Evolutionary conservation across 2,888 invertebrate species (phyloP).

Genomic region (Shargacucullia verbasci): DNA sequence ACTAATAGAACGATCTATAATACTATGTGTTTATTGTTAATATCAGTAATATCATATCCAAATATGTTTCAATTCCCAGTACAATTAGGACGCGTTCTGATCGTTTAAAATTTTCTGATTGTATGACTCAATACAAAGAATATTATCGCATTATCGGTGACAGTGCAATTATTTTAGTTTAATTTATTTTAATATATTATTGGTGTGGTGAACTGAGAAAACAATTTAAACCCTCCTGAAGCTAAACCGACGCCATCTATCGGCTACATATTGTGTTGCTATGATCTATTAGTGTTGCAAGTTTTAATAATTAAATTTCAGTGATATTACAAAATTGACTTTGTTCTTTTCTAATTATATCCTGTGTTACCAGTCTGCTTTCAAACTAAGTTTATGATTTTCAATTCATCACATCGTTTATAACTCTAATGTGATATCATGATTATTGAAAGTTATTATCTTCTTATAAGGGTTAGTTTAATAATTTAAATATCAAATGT

Average conservation of each 20-base stretch:
- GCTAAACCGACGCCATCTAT: too few species aligned
- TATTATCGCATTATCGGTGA: slow-evolving; percentile 38
- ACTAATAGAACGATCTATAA: too few species aligned
- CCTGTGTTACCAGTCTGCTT: neutral
- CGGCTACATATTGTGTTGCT: too few species aligned
- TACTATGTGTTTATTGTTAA: too few species aligned
- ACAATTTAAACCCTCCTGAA: slow-evolving; percentile 11
- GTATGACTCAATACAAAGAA: slow-evolving; percentile 29
- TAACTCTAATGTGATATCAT: slow-evolving; percentile 58
- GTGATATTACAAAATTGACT: too few species aligned
- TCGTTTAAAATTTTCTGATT: slow-evolving; percentile 22
- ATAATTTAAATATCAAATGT: slow-evolving; percentile 39
- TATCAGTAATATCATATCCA: neutral
- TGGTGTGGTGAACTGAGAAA: slow-evolving; percentile 48
- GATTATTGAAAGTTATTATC: slow-evolving; percentile 46
- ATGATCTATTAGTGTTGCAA: too few species aligned
- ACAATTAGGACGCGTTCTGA: slow-evolving; percentile 24
- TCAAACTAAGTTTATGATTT: slow-evolving; percentile 13
- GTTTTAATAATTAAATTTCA: too few species aligned
- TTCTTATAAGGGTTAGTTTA: slow-evolving; percentile 36
- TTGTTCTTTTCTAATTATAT: too few species aligned
- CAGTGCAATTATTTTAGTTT: slow-evolving; percentile 43
- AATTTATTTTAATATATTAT: slow-evolving; percentile 46
- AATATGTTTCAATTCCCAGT: slow-evolving; percentile 22
- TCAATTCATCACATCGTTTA: slow-evolving; percentile 48